phyloP scores from a whole-genome alignment of 2,888 invertebrate species.

The Koerneria pararmatus region DNA sequence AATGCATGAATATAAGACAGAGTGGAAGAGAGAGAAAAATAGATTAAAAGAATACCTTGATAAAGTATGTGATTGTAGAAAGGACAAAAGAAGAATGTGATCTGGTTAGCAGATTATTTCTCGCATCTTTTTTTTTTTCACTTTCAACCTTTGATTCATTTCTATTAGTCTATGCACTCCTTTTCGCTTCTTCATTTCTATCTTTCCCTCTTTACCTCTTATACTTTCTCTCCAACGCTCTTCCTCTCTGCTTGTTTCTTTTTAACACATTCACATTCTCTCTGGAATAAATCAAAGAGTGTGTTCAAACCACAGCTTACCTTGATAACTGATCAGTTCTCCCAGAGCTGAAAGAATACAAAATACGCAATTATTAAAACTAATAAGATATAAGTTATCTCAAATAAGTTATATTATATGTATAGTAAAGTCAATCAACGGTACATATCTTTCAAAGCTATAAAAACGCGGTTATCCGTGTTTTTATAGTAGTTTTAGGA shows the following conservation, averaged over 20 bases:
- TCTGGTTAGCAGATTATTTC: neutral
- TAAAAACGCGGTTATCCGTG: too few species aligned
- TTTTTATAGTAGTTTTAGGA: too few species aligned
- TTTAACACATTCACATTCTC: slow-evolving; percentile 7
- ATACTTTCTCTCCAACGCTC: neutral
- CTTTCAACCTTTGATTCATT: neutral
- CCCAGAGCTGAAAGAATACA: too few species aligned
- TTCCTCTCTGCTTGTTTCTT: neutral
- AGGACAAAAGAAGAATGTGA: slow-evolving; percentile 5
- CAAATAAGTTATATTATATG: too few species aligned
- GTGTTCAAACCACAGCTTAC: too few species aligned
- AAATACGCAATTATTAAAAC: too few species aligned
- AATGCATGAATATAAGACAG: neutral
- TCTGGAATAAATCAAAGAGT: neutral
- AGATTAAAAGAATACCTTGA: neutral
- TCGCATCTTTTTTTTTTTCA: neutral
- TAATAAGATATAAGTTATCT: too few species aligned
- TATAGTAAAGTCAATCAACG: too few species aligned
- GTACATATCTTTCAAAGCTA: too few species aligned
- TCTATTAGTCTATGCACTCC: neutral
- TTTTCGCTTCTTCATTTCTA: neutral
- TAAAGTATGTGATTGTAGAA: neutral
- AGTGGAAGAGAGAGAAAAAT: too few species aligned
- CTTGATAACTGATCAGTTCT: too few species aligned
- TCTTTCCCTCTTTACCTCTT: neutral